Base-by-base conservation (phyloP, 2,888 invertebrate species). In the Villa cingulata region DNA sequence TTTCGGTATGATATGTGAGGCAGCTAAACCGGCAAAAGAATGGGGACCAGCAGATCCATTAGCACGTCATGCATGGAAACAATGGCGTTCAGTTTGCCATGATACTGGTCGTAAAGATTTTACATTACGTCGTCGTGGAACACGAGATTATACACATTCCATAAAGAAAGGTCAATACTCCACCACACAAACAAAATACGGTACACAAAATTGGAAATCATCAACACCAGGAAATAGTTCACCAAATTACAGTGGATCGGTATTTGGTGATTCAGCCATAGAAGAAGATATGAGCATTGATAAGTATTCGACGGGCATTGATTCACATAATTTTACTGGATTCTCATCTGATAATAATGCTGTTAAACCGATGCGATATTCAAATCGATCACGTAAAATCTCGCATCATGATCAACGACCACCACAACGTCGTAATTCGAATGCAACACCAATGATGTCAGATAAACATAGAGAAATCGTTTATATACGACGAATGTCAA, bases 1-100 rank as follows among this genome's bases (percentile, higher is more conserved):
- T 57, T 68, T 67, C 43, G 68, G 69, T 48, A 68, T 68, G 68
- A 70, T 70, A 16, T 67, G 66, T 46, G 70, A 69, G 51, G 68
- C 70, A 3, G 66, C 68, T 0, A 68, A 67, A 43, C 61, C 69
- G n/a, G 66, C 70, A 4, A 69, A 69, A 51, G 70, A 70, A 56
- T 70, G 70, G 70, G 70, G 70, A 3, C 70, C 70, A 14, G 68
- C 68, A 2, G 70, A 70, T 58, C 70, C 70, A 0, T 51, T 70
- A 48, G 69, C 69, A 0, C 59, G 70, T 1, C 70, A 70, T 48
- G 65, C 70, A 20, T 70, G 70, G 70, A 70, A 69, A 53, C 70
- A 70, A 50, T 70, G 70, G 70, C 63, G 68, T 23, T 63, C 67
- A 1, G 70, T 70, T 3, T 70, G 70, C 29, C 68, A 66, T 51